These are phyloP conservation scores for Achatina immaculata DNA, from an alignment of 1,140 invertebrate genomes.

Conservation along the genomic window DNA sequence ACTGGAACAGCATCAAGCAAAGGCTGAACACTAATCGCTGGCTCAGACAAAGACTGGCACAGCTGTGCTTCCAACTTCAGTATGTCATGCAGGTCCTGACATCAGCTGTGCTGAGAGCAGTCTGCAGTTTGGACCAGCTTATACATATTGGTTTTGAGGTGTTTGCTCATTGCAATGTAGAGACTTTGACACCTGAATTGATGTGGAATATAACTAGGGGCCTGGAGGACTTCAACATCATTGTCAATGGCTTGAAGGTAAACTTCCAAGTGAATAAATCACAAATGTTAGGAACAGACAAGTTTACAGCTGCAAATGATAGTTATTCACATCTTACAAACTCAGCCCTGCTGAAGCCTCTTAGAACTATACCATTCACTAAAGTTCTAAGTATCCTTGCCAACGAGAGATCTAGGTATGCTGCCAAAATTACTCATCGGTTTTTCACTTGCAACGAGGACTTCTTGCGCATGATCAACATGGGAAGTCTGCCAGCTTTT, in stretches of 20 bases:
- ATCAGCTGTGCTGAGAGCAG: constrained; percentile 54
- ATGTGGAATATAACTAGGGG: constrained; percentile 68
- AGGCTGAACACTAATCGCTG: constrained; percentile 62
- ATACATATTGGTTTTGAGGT: constrained; percentile 67
- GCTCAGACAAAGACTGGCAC: constrained; percentile 57
- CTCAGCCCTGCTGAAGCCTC: constrained; percentile 50
- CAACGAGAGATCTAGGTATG: constrained; percentile 65
- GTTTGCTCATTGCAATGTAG: constrained; percentile 66
- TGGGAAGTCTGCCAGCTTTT: constrained; percentile 54
- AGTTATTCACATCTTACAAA: constrained; percentile 42
- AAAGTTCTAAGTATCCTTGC: constrained; percentile 65
- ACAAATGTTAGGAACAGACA: constrained; percentile 23
- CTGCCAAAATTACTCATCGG: constrained; percentile 61
- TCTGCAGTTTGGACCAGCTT: constrained; percentile 67
- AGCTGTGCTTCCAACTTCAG: constrained; percentile 59
- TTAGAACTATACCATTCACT: constrained; percentile 63
- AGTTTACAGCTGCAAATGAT: constrained; percentile 38
- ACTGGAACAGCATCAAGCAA: constrained; percentile 69
- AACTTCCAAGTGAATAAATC: constrained; percentile 30
- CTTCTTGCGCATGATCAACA: constrained; percentile 59
- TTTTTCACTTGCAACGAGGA: constrained; percentile 66
- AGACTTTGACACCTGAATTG: constrained; percentile 60
- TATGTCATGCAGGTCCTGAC: constrained; percentile 52
- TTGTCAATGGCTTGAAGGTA: constrained; percentile 53
- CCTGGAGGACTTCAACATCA: constrained; percentile 69